Evolutionary conservation across 2,888 invertebrate genomes (phyloP).

Genomic region (Polyploca ridens): DNA sequence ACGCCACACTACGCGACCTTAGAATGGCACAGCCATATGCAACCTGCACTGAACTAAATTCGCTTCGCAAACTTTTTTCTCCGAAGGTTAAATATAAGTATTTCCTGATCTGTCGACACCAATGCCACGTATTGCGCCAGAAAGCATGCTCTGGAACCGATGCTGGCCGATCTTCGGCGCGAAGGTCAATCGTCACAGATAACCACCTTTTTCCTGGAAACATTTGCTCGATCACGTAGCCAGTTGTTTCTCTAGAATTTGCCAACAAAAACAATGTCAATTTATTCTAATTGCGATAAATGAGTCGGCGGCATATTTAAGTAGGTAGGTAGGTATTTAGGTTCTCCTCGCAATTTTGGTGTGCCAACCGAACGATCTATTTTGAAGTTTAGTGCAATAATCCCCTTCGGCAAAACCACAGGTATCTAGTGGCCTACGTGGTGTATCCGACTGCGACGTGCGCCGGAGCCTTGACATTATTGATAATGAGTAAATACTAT

Average conservation of each 20-base stretch:
- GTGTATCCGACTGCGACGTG: slow-evolving; percentile 11
- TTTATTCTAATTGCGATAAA: background rate
- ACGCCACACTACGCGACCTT: background rate
- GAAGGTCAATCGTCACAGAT: slow-evolving; percentile 38
- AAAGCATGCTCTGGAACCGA: slow-evolving; percentile 55
- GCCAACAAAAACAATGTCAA: background rate
- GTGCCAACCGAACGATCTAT: too few species aligned
- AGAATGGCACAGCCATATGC: slow-evolving; percentile 22
- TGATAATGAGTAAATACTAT: slow-evolving; percentile 14
- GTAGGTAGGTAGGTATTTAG: background rate
- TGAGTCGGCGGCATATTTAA: background rate
- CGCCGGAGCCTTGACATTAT: slow-evolving; percentile 13
- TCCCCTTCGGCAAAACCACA: slow-evolving; percentile 8
- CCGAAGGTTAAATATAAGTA: slow-evolving; percentile 51
- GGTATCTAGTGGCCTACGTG: slow-evolving; percentile 11
- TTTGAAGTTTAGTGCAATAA: too few species aligned
- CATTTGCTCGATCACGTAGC: slow-evolving; percentile 36
- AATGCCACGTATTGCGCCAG: slow-evolving; percentile 55
- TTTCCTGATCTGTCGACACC: slow-evolving; percentile 61
- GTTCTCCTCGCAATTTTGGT: background rate
- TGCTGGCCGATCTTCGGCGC: slow-evolving; percentile 31
- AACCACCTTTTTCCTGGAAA: slow-evolving; percentile 44
- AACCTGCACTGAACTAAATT: slow-evolving; percentile 35
- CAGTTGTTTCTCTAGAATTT: slow-evolving; percentile 12
- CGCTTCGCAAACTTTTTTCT: slow-evolving; percentile 52